These are phyloP conservation scores for Eutolmus rufibarbis DNA, from an alignment of 2,888 invertebrate species.

Conservation along the genomic window DNA sequence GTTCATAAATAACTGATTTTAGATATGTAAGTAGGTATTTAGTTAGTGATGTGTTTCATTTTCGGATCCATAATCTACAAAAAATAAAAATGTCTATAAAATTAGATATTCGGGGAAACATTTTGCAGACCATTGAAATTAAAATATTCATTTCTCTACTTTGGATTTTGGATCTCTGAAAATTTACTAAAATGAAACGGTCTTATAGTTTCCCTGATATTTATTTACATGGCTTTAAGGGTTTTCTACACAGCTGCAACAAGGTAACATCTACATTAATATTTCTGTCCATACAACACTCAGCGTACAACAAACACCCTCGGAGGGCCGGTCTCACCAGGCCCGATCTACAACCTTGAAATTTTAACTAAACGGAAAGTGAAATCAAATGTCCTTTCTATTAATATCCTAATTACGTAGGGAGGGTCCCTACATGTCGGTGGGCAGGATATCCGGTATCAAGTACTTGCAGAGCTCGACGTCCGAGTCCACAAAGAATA, in stretches of 20 bases:
- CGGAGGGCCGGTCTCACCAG: neutral
- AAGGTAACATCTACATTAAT: neutral
- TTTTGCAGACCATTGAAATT: no score
- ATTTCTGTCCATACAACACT: neutral
- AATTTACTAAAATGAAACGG: neutral
- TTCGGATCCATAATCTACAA: no score
- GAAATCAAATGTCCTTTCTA: neutral
- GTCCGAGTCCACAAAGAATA: slow-evolving; percentile 74
- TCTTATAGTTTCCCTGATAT: neutral
- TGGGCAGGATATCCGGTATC: slow-evolving; percentile 80
- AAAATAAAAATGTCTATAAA: no score
- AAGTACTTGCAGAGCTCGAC: slow-evolving; percentile 76
- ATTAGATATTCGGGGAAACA: no score
- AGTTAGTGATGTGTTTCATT: no score
- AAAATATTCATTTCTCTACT: no score
- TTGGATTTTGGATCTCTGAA: no score
- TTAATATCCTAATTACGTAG: neutral
- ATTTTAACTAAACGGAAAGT: neutral
- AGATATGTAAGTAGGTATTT: no score
- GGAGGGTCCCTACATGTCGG: slow-evolving; percentile 66
- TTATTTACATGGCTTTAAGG: neutral
- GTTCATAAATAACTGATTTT: no score
- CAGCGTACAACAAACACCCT: neutral
- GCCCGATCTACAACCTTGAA: neutral
- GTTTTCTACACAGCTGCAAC: neutral